phyloP scores from a whole-genome alignment of 2,113 vertebrate genomes.

The Microtus richardsoni region DNA sequence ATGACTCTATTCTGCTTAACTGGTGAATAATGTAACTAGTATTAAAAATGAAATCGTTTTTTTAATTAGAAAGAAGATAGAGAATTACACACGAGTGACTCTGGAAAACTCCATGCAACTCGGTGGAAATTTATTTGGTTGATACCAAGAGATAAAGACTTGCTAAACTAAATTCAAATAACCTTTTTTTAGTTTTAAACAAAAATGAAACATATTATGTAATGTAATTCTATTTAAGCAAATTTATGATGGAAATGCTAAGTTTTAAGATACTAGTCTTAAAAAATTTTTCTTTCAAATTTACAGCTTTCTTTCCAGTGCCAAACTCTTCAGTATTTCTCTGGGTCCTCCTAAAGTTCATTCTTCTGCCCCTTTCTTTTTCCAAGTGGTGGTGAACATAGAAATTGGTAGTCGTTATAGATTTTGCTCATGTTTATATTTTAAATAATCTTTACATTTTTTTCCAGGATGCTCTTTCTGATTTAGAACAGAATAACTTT shows the following conservation, averaged over 20 bases:
- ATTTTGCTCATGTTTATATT: slow-evolving; percentile 5
- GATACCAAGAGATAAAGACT: neutral
- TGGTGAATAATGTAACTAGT: neutral
- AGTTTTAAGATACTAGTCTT: neutral
- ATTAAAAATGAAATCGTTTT: slow-evolving; percentile 42
- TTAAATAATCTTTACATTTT: neutral
- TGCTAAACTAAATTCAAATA: neutral
- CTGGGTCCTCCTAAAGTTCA: neutral
- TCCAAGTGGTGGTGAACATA: neutral
- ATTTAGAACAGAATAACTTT: neutral
- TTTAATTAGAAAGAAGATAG: neutral
- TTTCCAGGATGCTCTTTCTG: neutral
- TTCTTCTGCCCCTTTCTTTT: neutral
- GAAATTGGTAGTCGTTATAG: neutral
- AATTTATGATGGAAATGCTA: neutral
- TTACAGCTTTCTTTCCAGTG: neutral
- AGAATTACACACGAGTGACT: neutral
- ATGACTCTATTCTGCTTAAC: neutral
- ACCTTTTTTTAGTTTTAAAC: slow-evolving; percentile 19
- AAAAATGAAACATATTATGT: neutral
- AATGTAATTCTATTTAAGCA: neutral
- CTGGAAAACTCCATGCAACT: neutral
- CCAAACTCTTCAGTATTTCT: neutral
- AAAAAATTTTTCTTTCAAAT: slow-evolving; percentile 20
- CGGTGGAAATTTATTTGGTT: neutral